Percentiles rank a stretch among this genome's conserved stretches.
Conservation (phyloP, 2,888 invertebrate species). For the Beris chalybata region DNA sequence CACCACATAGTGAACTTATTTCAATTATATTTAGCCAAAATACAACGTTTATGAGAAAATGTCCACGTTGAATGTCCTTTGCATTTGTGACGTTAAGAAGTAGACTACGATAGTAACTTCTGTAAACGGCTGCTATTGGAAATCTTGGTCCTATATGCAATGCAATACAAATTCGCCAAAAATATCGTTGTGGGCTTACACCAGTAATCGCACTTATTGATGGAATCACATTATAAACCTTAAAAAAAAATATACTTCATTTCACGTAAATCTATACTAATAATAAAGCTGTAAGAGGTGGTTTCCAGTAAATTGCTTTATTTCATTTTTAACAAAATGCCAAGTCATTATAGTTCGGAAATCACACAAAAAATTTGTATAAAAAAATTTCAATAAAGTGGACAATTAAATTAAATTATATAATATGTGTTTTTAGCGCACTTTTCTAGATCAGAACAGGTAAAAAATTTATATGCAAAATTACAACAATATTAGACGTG, state of each 20-base stretch:
- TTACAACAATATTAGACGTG: too few species aligned
- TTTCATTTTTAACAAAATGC: too few species aligned
- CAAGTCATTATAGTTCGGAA: too few species aligned
- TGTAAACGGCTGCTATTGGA: constrained; percentile 84
- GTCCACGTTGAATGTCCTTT: constrained; percentile 54
- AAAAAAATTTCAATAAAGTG: too few species aligned
- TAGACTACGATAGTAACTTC: constrained; percentile 75
- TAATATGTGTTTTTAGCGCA: too few species aligned
- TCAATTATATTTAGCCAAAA: constrained; percentile 85
- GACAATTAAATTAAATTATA: too few species aligned
- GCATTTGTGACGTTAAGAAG: constrained; percentile 48
- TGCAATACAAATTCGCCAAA: constrained; percentile 91
- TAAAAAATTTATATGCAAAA: too few species aligned
- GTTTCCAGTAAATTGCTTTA: too few species aligned
- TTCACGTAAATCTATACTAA: too few species aligned
- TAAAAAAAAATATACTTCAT: constrained; percentile 40
- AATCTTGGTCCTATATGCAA: constrained; percentile 89
- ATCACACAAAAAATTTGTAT: too few species aligned
- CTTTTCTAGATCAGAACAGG: too few species aligned
- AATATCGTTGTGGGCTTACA: constrained; percentile 86
- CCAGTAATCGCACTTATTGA: constrained; percentile 96
- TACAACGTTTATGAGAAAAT: constrained; percentile 69
- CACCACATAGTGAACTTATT: constrained; percentile 83
- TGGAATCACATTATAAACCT: constrained; percentile 94
- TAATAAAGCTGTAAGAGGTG: too few species aligned